phyloP scores from a whole-genome alignment of 2,888 invertebrate species.

The Myopa testacea region DNA sequence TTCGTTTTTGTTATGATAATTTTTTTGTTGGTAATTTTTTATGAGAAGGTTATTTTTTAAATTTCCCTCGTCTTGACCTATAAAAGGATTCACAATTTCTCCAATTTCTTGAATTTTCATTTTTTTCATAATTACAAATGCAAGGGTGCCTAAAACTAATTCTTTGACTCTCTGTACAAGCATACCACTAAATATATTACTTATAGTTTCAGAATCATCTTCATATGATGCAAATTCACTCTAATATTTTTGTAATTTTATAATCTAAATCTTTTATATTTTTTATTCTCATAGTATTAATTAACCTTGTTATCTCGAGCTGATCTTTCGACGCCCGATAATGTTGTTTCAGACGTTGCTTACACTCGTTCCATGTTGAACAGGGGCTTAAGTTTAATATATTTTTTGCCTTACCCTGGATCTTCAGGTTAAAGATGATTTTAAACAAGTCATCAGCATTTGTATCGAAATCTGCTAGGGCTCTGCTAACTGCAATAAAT shows the following conservation, averaged over 20 bases:
- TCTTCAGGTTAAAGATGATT: constrained; percentile 35
- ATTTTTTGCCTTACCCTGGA: constrained; percentile 29
- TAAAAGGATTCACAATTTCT: no score
- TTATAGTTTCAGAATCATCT: background rate
- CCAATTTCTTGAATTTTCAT: no score
- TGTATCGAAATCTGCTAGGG: no score
- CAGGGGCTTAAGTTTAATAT: constrained; percentile 2
- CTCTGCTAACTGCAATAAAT: no score
- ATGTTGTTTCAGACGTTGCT: constrained; percentile 19
- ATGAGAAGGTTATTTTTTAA: no score
- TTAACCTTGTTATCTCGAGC: constrained; percentile 19
- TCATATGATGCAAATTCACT: constrained; percentile 36
- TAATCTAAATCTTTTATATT: constrained; percentile 29
- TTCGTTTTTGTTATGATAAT: no score
- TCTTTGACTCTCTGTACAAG: no score
- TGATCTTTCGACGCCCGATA: constrained; percentile 28
- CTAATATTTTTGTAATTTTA: constrained; percentile 31
- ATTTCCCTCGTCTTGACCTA: no score
- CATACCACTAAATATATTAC: no score
- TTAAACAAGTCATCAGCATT: background rate
- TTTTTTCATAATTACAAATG: no score
- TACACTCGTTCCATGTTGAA: constrained; percentile 29
- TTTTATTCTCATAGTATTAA: constrained; percentile 36
- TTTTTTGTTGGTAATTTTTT: no score
- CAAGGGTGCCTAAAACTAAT: no score